These are phyloP conservation scores for Alaudala cheleensis DNA, from an alignment of 2,113 vertebrate genomes.

Conservation along the genomic window DNA sequence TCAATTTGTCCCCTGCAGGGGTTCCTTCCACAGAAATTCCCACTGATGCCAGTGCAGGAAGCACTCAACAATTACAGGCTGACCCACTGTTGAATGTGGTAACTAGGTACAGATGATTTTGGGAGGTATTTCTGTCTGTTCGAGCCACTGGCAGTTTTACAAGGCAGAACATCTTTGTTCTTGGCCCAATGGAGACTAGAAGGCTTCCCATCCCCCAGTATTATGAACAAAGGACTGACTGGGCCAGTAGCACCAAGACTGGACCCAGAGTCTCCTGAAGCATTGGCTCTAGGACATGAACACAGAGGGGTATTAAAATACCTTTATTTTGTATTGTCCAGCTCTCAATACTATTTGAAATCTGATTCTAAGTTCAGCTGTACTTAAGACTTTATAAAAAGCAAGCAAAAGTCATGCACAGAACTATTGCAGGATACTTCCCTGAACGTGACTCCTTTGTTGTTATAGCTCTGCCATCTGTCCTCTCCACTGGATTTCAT, in stretches of 20 bases:
- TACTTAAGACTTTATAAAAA: neutral
- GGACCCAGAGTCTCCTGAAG: neutral
- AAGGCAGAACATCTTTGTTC: neutral
- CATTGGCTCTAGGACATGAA: neutral
- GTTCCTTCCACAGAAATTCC: slow-evolving; percentile 37
- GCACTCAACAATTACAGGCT: neutral
- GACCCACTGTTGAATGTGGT: neutral
- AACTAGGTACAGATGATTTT: neutral
- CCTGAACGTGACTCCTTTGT: neutral
- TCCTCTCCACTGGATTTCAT: neutral
- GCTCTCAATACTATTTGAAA: neutral
- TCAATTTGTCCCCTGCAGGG: slow-evolving; percentile 48
- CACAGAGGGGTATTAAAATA: neutral
- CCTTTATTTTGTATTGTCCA: neutral
- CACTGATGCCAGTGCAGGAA: neutral
- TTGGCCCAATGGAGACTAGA: neutral
- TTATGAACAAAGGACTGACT: neutral
- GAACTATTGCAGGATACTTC: neutral
- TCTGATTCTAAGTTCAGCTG: neutral
- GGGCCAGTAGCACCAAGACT: neutral
- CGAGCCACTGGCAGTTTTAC: neutral
- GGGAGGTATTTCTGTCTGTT: neutral
- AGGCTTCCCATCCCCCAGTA: neutral
- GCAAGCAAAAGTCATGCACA: neutral
- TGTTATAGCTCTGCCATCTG: neutral